Conservation (phyloP, 1,140 invertebrate genomes). For the Aphelinus atriplicis region DNA sequence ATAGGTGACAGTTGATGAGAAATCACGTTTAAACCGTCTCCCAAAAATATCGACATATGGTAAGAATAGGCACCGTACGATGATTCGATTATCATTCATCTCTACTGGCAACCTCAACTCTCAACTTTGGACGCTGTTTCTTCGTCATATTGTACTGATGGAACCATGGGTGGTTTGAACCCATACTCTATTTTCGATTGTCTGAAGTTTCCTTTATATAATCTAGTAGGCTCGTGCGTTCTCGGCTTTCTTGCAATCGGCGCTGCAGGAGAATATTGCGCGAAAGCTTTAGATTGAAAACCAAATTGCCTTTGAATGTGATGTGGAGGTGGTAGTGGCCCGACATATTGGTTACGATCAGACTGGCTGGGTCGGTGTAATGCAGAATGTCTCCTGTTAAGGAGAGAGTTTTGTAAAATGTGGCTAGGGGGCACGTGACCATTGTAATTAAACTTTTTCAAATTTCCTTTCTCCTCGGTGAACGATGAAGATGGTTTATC, state of each 20-base stretch:
- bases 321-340: conserved; percentile 60
- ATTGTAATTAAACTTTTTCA: not conserved
- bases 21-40: too few species aligned
- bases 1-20: too few species aligned
- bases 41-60: too few species aligned
- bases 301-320: conserved; percentile 18
- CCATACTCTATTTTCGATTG: conserved; percentile 81
- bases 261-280: conserved; percentile 6
- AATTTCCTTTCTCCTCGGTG: conserved; percentile 28
- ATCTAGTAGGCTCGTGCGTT: conserved; percentile 54
- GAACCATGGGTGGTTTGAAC: conserved; percentile 81
- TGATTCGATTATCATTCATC: too few species aligned
- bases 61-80: too few species aligned
- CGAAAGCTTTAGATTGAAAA: conserved; percentile 21
- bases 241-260: conserved; percentile 49
- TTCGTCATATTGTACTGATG: conserved; percentile 83
- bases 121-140: conserved; percentile 61
- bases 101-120: conserved; percentile 41
- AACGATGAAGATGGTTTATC: conserved; percentile 40
- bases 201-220: conserved; percentile 68
- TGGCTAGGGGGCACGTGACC: not conserved
- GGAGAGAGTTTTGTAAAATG: not conserved
- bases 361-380: conserved; percentile 15
- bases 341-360: conserved; percentile 57
- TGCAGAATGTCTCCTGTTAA: conserved; percentile 23